Evolutionary conservation across 2,888 invertebrate genomes (phyloP), one percentile per base, ranked within the genome.

Genomic region (Mesorhabditis sp.): DNA sequence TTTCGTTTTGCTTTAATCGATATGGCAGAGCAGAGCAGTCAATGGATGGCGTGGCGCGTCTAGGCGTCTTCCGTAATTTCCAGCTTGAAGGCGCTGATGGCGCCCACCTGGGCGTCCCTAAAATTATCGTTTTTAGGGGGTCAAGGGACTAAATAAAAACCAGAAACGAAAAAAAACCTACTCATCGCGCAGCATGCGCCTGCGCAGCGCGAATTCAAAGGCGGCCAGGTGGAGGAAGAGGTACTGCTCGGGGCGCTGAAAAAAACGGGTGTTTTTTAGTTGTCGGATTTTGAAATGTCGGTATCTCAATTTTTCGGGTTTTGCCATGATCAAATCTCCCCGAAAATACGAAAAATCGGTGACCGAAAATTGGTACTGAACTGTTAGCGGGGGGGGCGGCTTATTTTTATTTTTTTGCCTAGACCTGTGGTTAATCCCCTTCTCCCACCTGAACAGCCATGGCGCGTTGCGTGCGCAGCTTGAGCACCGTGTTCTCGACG

Each of bases 151-250:
- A 28, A 28, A 28, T 1, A 28, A 28, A 28, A 28, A 28, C 28
- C 28, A 28, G 28, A 28, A 28, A 28, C 28, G 28, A 50, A 50
- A 50, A 50, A 50, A 42, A 10, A 70, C 70, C n/a, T 66, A 50
- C 44, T 67, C 65, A 43, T 45, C 50, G 6, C 13, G 41, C 28
- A 70, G 69, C 67, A 70, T 75, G n/a, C 70, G 67, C 62, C 65
- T 67, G 15, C 80, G 79, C n/a, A 82, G 69, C 6, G 79, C 80
- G 71, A 78, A 82, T 67, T 82, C 82, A n/a, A 81, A 65, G 28
- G 77, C 50, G 41, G 78, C 68, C 68, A 82, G 63, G 64, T 76
- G 74, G 7, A 81, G 65, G 67, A 81, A 76, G 3, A 81, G 71
- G 64, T 72, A 81, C 45, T 79, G 76, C 62, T 79, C 79, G 5